Percentiles rank a stretch among this genome's conserved stretches.
Conservation (phyloP, 1,140 invertebrate genomes). For the Drosophila miranda region DNA sequence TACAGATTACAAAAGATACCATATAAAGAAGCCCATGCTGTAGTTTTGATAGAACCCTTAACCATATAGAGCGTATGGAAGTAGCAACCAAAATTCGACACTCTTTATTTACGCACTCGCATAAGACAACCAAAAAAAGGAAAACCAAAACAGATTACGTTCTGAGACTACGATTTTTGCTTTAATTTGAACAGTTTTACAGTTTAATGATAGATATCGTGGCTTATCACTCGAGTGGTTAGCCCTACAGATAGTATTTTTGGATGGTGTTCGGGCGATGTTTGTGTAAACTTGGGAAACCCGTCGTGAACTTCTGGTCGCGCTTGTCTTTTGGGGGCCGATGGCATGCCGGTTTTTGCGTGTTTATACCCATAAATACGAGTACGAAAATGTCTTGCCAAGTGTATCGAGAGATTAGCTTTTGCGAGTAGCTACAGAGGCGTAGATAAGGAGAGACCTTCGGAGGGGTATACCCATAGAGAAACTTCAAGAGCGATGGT, state of each 20-base stretch:
- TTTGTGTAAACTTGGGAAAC: slow-evolving; percentile 41
- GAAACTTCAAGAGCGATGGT: neutral
- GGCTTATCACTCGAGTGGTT: slow-evolving; percentile 24
- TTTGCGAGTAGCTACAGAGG: slow-evolving; percentile 12
- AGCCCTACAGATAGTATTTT: slow-evolving; percentile 18
- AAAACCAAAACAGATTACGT: slow-evolving; percentile 23
- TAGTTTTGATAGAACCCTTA: slow-evolving; percentile 29
- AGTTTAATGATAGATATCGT: slow-evolving; percentile 30
- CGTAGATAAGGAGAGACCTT: neutral
- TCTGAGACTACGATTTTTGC: slow-evolving; percentile 25
- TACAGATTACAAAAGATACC: slow-evolving; percentile 8
- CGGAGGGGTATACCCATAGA: neutral
- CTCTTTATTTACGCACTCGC: slow-evolving; percentile 71
- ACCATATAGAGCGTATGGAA: too few species aligned
- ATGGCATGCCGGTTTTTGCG: slow-evolving; percentile 20
- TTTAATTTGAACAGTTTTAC: slow-evolving; percentile 20
- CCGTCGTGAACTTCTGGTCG: slow-evolving; percentile 17
- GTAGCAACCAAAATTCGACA: slow-evolving; percentile 31
- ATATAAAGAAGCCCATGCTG: slow-evolving; percentile 24
- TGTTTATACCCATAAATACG: slow-evolving; percentile 13
- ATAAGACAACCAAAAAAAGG: slow-evolving; percentile 8
- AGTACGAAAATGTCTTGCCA: slow-evolving; percentile 15
- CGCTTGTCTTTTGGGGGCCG: neutral
- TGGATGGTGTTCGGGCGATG: slow-evolving; percentile 1
- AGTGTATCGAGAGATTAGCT: slow-evolving; percentile 20